phyloP scores from a whole-genome alignment of 1,140 invertebrate genomes.

The Ptiloglossa arizonensis region DNA sequence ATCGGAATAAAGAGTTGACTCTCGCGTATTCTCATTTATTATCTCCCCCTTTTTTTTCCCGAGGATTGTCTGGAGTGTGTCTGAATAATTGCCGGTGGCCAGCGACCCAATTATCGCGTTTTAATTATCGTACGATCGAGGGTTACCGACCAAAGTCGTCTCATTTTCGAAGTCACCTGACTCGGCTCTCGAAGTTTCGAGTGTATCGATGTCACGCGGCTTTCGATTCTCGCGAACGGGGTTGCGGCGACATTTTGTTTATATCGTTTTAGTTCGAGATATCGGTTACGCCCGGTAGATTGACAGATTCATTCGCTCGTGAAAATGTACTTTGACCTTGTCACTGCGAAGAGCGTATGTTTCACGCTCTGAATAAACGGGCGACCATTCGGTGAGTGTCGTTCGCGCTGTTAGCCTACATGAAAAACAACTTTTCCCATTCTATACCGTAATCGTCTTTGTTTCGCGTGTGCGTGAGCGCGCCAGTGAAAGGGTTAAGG shows the following conservation, averaged over 20 bases:
- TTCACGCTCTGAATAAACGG: no score
- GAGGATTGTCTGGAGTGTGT: not conserved
- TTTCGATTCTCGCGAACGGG: conserved; percentile 5
- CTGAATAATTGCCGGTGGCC: conserved; percentile 16
- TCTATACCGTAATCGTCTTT: not conserved
- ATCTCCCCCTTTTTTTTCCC: conserved; percentile 2
- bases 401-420: not conserved
- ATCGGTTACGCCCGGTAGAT: no score
- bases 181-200: not conserved
- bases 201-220: not conserved
- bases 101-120: conserved; percentile 18
- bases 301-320: not conserved
- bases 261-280: not conserved
- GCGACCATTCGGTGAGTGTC: no score
- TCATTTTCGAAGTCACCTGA: not conserved
- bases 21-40: not conserved
- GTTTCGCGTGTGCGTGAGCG: not conserved
- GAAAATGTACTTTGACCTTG: no score
- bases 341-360: no score
- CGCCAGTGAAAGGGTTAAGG: not conserved
- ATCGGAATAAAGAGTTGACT: conserved; percentile 26
- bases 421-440: not conserved
- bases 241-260: not conserved
- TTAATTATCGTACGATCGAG: conserved; percentile 9
- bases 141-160: no score